Conservation (phyloP, 2,797 vertebrate genomes). For the Rousettus madagascariensis region DNA sequence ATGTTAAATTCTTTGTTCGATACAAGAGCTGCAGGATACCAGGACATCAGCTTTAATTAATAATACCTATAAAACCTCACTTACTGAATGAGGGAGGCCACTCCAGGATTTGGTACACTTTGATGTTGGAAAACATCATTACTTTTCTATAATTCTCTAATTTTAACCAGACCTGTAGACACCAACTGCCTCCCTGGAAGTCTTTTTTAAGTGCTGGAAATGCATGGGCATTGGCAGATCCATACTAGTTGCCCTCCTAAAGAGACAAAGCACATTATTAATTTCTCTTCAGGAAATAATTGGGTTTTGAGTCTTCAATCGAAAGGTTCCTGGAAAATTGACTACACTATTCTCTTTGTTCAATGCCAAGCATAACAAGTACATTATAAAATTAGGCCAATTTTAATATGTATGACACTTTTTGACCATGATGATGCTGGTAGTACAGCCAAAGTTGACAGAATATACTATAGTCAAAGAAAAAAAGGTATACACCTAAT, state of each 20-base stretch:
- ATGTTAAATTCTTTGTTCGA: not conserved
- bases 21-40: not conserved
- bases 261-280: constrained; percentile 57
- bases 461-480: not conserved
- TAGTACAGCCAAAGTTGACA: not conserved
- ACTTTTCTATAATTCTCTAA: not conserved
- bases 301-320: not conserved
- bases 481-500: not conserved
- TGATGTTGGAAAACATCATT: not conserved
- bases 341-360: not conserved
- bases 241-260: constrained; percentile 93
- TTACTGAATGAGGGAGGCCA: not conserved
- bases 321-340: not conserved
- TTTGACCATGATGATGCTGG: not conserved
- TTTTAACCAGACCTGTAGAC: constrained; percentile 93
- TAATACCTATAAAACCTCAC: not conserved
- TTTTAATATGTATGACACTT: not conserved
- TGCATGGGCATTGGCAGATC: constrained; percentile 94
- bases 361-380: not conserved
- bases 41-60: not conserved
- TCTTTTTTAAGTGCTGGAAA: constrained; percentile 95
- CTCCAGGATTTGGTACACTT: not conserved
- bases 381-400: not conserved
- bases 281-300: constrained; percentile 24
- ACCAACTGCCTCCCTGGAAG: constrained; percentile 95